A percentile compares a stretch with the other conserved stretches of the same genome.
phyloP scores from a whole-genome alignment of 2,113 vertebrate genomes.

The Nannobrachium achirus region DNA sequence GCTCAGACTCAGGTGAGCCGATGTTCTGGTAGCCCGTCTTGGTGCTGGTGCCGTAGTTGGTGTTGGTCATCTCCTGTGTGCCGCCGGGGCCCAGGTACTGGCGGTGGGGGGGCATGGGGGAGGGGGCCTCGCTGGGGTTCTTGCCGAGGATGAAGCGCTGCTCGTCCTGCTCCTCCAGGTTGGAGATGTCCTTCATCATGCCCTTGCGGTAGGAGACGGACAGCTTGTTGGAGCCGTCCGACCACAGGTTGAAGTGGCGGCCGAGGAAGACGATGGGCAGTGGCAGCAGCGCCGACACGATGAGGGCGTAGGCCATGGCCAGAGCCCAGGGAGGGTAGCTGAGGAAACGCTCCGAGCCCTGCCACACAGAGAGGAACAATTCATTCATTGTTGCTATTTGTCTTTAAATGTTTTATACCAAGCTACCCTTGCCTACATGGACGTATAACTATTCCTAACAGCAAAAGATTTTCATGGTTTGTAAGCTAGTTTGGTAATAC shows the following conservation, averaged over 20 bases:
- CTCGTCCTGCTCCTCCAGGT: constrained; percentile 94
- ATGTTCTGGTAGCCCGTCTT: constrained; percentile 89
- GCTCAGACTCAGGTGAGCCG: constrained; percentile 91
- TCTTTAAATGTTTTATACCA: no score
- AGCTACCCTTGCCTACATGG: no score
- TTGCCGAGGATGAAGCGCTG: constrained; percentile 97
- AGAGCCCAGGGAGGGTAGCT: constrained; percentile 95
- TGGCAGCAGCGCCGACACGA: constrained; percentile 88
- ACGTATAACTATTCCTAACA: no score
- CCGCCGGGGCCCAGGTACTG: constrained; percentile 92
- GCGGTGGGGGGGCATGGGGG: constrained; percentile 93
- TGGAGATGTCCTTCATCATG: constrained; percentile 99
- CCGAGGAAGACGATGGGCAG: constrained; percentile 90
- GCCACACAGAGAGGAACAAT: constrained; percentile 9
- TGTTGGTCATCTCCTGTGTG: constrained; percentile 87
- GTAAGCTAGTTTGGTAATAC: no score
- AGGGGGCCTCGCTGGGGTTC: constrained; percentile 90
- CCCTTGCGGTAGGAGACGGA: constrained; percentile 97
- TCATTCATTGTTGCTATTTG: no score
- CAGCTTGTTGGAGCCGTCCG: constrained; percentile 94
- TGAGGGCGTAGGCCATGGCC: constrained; percentile 88
- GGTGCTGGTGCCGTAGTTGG: constrained; percentile 92
- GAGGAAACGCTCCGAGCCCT: constrained; percentile 91
- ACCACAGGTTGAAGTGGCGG: constrained; percentile 90
- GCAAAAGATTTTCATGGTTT: no score